Evolutionary conservation across 1,140 invertebrate species (phyloP), one percentile per base, ranked within the genome.

Genomic region (Mya arenaria): DNA sequence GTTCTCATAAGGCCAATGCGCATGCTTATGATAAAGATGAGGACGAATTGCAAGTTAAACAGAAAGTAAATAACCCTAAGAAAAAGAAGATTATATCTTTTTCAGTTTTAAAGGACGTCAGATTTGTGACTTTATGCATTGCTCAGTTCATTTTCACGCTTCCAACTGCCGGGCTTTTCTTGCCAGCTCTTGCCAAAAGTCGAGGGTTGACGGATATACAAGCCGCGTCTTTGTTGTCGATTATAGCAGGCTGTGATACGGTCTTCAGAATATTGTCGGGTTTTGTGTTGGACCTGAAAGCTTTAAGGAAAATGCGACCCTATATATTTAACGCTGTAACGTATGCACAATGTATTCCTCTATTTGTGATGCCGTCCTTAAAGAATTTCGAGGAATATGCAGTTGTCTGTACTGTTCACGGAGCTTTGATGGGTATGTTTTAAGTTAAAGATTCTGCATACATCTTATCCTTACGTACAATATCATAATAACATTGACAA

Each of bases 191-290:
- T 32, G 73, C 73, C 15, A 63, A 77, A 34, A 37, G 58, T 15
- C 36, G 60, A 4, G 73, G 73, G 25, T 0, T 86, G 17, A 65
- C 82, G 4, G 63, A 85, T 36, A 62, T 75, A 0, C 39, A 87
- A 36, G 78, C 85, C 17, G 86, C 85, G 4, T 62, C 83, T 25
- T n/a, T 88, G 15, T 36, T 89, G 34, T 89, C 88, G 17, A 80
- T 86, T 15, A 72, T 83, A 19, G 87, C 87, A 0, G 73, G 80
- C 15, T 66, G 69, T 39, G 87, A 89, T 55, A 85, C 83, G 0
- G 15, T 87, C 0, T 74, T 75, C 1, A 72, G 86, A 60, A 69
- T 88, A n/a, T 6, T 73, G 6, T 56, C 78, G 8, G 86, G 88
- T 0, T 69, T 86, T 69, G 23, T 88, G 13, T 60, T 88, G 39